Percentiles rank a stretch among this genome's conserved stretches.
These are phyloP conservation scores for Hippotragus niger DNA, from an alignment of 2,113 vertebrate genomes.

Conservation along the genomic window DNA sequence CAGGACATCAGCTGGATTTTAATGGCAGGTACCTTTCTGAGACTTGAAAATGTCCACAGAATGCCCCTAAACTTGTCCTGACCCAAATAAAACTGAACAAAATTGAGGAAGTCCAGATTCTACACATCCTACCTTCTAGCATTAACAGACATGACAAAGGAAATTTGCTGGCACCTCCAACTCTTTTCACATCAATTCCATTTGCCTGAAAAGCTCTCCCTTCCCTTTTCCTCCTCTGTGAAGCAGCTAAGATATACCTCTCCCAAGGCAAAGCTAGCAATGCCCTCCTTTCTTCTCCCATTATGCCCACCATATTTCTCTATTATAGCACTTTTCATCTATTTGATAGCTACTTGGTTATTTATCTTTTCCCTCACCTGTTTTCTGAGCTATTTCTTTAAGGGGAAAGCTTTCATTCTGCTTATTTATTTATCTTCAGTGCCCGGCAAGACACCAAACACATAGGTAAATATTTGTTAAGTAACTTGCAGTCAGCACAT, in stretches of 20 bases:
- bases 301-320: not conserved
- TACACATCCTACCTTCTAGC: not conserved
- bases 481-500: not conserved
- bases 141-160: not conserved
- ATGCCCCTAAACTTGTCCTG: not conserved
- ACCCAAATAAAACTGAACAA: slow-evolving; percentile 6
- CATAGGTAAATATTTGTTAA: not conserved
- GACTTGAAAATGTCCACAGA: slow-evolving; percentile 1
- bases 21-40: not conserved
- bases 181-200: not conserved
- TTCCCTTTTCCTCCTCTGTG: not conserved
- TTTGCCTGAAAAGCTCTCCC: slow-evolving; percentile 11
- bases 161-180: slow-evolving; percentile 16
- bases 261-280: not conserved
- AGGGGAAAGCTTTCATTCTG: not conserved
- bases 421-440: not conserved
- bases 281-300: not conserved
- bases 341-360: not conserved
- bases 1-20: not conserved
- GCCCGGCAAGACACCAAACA: not conserved
- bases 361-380: not conserved
- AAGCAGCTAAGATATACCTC: not conserved
- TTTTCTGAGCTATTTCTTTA: not conserved
- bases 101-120: not conserved
- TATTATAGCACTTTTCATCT: not conserved